Conservation (phyloP, 2,797 vertebrate genomes). For the Galaxias olidus region DNA sequence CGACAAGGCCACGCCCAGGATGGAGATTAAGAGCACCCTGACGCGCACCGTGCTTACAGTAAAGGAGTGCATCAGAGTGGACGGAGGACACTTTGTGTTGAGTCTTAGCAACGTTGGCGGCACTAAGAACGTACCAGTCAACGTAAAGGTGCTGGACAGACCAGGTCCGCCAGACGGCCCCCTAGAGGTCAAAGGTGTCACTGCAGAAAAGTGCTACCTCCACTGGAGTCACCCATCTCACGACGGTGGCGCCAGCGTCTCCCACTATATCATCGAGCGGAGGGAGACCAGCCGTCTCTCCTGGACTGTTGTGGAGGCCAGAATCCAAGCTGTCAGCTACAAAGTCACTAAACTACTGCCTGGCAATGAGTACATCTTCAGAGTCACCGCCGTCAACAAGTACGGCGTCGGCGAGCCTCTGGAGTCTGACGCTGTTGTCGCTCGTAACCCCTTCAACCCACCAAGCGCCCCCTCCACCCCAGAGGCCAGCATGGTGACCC, state of each 20-base stretch:
- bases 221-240: conserved; percentile 93
- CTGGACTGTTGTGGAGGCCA: conserved; percentile 93
- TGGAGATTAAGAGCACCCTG: conserved; percentile 91
- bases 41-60: conserved; percentile 86
- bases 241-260: conserved; percentile 94
- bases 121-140: conserved; percentile 87
- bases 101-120: conserved; percentile 94
- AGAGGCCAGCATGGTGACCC: conserved; percentile 94
- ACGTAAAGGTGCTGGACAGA: conserved; percentile 94
- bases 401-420: conserved; percentile 95
- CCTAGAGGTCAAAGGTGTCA: conserved; percentile 85
- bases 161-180: conserved; percentile 96
- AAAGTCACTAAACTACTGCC: conserved; percentile 97
- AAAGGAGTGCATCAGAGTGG: conserved; percentile 90
- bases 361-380: conserved; percentile 98
- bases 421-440: conserved; percentile 90
- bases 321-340: conserved; percentile 88
- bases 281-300: conserved; percentile 97
- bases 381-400: conserved; percentile 97
- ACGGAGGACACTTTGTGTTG: conserved; percentile 92
- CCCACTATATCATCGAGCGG: conserved; percentile 92
- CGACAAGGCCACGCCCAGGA: conserved; percentile 78
- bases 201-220: conserved; percentile 91
- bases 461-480: conserved; percentile 90
- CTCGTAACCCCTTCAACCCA: conserved; percentile 91